Percentiles rank a stretch among this genome's conserved stretches.
Evolutionary conservation across 2,888 invertebrate species (phyloP).

Genomic region (Agrochola macilenta): DNA sequence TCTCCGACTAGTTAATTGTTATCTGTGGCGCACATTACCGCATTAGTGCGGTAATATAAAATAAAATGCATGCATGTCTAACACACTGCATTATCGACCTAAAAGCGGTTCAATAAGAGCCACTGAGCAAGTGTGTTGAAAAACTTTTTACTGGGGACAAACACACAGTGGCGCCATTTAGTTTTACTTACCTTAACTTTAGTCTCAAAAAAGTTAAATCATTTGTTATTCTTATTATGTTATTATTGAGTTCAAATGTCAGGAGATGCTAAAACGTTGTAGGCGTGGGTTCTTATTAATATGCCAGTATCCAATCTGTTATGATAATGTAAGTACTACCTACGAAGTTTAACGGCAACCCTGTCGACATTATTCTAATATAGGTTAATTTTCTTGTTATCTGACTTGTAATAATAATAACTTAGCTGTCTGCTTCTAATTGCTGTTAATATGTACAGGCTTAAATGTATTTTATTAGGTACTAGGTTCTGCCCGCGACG

Average conservation of each 20-base stretch:
- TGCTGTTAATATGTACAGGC: no score
- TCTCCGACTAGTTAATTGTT: no score
- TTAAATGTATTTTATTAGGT: no score
- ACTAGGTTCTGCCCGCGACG: no score
- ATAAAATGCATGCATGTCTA: no score
- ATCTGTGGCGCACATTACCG: no score
- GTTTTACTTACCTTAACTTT: not conserved
- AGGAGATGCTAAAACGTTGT: slow-evolving; percentile 22
- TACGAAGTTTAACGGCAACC: slow-evolving; percentile 40
- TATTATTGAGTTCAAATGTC: slow-evolving; percentile 49
- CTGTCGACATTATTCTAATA: slow-evolving; percentile 32
- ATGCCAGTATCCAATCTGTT: slow-evolving; percentile 52
- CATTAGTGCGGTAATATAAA: no score
- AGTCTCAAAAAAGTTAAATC: slow-evolving; percentile 16
- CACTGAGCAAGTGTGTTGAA: no score
- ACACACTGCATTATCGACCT: no score
- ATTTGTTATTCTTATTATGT: slow-evolving; percentile 26
- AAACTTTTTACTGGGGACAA: not conserved
- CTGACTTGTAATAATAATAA: slow-evolving; percentile 9
- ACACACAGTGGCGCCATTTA: slow-evolving; percentile 2
- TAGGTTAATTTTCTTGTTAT: slow-evolving; percentile 4
- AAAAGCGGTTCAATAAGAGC: no score
- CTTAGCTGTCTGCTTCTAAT: not conserved
- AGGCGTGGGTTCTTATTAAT: slow-evolving; percentile 50
- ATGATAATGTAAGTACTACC: slow-evolving; percentile 33